A percentile compares a stretch with the other conserved stretches of the same genome.
Evolutionary conservation across 2,113 vertebrate genomes (phyloP).

Genomic region (Tapirus terrestris): DNA sequence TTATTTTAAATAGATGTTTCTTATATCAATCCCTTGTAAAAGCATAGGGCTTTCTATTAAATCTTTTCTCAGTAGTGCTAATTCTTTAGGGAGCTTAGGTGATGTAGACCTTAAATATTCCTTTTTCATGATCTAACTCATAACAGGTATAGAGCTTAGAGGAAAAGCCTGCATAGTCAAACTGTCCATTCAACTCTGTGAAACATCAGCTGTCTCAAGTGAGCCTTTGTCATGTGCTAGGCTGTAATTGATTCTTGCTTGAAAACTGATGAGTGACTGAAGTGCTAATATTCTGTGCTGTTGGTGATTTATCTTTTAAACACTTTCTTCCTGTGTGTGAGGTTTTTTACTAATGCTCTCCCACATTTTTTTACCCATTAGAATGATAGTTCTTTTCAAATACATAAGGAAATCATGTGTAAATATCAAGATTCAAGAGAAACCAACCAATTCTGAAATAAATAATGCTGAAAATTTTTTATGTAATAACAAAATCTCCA

Average conservation of each 20-base stretch:
- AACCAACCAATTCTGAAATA: not conserved
- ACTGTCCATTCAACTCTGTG: not conserved
- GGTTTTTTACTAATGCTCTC: not conserved
- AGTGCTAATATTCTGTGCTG: not conserved
- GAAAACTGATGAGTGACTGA: conserved; percentile 7
- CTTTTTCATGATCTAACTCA: conserved; percentile 43
- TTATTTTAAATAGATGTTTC: conserved; percentile 57
- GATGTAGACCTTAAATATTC: conserved; percentile 25
- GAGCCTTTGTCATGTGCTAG: not conserved
- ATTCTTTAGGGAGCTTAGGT: conserved; percentile 37
- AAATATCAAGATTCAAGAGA: conserved; percentile 18
- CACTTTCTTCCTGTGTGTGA: conserved; percentile 1
- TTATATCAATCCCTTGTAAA: conserved; percentile 30
- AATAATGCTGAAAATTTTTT: conserved; percentile 27
- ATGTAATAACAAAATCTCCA: conserved; percentile 41
- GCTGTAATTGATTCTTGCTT: conserved; percentile 1
- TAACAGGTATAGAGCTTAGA: not conserved
- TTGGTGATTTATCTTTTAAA: conserved; percentile 59
- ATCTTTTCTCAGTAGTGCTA: conserved; percentile 26
- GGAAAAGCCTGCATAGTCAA: not conserved
- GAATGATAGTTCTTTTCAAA: conserved; percentile 33
- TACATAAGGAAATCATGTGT: conserved; percentile 30
- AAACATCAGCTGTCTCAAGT: not conserved
- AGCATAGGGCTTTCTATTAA: conserved; percentile 8
- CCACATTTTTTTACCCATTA: not conserved